These are phyloP conservation scores for Achlya flavicornis DNA, from an alignment of 2,888 invertebrate genomes.

Conservation along the genomic window DNA sequence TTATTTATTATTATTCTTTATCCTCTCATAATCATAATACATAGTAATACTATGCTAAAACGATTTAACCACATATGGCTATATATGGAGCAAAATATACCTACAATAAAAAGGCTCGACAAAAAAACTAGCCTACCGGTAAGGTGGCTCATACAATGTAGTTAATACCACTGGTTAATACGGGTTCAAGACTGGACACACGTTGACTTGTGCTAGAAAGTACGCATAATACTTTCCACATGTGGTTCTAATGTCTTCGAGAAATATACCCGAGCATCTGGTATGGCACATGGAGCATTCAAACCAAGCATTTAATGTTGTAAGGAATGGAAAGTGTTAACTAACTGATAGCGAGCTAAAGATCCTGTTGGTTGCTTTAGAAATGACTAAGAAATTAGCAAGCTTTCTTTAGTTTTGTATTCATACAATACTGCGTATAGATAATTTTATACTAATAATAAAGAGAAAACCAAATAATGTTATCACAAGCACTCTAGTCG, in stretches of 20 bases:
- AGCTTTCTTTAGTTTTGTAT: slow-evolving; percentile 5
- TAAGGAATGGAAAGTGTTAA: neutral
- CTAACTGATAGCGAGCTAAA: neutral
- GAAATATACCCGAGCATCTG: slow-evolving; percentile 25
- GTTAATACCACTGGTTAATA: slow-evolving; percentile 15
- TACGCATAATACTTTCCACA: slow-evolving; percentile 26
- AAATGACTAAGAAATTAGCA: neutral
- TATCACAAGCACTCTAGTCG: neutral
- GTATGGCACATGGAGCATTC: neutral
- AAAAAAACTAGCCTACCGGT: neutral
- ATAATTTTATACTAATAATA: neutral
- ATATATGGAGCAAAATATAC: neutral
- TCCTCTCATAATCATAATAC: no score
- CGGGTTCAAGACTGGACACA: slow-evolving; percentile 25
- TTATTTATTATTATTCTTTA: neutral
- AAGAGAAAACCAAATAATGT: neutral
- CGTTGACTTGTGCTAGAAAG: slow-evolving; percentile 37
- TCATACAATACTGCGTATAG: neutral
- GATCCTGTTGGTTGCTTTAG: neutral
- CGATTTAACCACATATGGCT: neutral
- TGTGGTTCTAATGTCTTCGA: slow-evolving; percentile 16
- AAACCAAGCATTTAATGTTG: neutral
- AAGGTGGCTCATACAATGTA: slow-evolving; percentile 18
- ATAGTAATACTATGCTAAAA: no score
- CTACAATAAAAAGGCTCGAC: neutral